A percentile compares a stretch with the other conserved stretches of the same genome.
Conservation (phyloP, 2,797 vertebrate genomes). For the Thaleichthys pacificus region DNA sequence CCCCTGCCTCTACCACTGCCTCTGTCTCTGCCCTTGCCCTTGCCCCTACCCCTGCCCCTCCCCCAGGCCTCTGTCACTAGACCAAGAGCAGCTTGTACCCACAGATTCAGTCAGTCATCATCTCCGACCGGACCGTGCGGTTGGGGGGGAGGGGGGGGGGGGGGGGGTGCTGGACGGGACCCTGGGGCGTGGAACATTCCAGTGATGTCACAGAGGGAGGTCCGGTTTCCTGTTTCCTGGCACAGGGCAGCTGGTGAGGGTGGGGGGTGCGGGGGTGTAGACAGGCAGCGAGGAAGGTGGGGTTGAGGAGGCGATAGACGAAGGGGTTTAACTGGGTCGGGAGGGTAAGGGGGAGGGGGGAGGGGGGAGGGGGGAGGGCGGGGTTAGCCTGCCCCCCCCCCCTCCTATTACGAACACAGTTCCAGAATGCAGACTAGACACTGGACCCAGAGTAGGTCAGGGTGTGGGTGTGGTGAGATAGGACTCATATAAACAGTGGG, state of each 20-base stretch:
- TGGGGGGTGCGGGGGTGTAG: neutral
- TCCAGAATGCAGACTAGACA: neutral
- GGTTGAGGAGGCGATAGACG: neutral
- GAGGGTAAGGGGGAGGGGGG: too few relatives aligned
- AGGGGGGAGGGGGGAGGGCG: neutral
- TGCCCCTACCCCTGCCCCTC: neutral
- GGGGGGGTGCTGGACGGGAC: slow-evolving; percentile 41
- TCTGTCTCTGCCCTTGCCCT: neutral
- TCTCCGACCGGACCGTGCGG: neutral
- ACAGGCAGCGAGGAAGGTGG: neutral
- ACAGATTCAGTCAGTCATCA: neutral
- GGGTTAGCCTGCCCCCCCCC: neutral
- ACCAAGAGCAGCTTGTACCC: neutral
- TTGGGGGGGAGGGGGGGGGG: too few relatives aligned
- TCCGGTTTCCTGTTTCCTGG: slow-evolving; percentile 8
- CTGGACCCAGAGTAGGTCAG: neutral
- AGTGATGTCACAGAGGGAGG: slow-evolving; percentile 24
- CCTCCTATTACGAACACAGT: neutral
- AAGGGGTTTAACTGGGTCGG: too few relatives aligned
- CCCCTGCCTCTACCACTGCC: neutral
- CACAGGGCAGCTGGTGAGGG: slow-evolving; percentile 17
- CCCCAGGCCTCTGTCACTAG: neutral
- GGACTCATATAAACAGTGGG: neutral
- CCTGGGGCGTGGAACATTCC: slow-evolving; percentile 52
- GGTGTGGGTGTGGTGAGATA: neutral